Evolutionary conservation across 2,888 invertebrate genomes (phyloP), one percentile per base, ranked within the genome.

Genomic region (Drymonia ruficornis): DNA sequence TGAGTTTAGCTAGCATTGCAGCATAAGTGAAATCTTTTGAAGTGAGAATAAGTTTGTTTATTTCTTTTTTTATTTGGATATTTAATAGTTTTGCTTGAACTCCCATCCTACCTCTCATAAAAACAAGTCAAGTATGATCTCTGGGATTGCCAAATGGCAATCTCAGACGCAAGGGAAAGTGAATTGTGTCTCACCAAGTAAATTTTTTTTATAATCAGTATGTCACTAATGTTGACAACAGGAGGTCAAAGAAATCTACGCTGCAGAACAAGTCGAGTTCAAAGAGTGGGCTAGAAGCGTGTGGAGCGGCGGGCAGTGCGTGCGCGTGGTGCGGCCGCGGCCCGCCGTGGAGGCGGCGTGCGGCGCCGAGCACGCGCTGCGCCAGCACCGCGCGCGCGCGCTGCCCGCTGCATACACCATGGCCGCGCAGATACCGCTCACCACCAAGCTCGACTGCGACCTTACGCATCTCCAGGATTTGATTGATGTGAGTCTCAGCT

Each of bases 401-500:
- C 80, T 81, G n/a, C 87, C 89, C 0, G 83, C 80, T 47, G 62
- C 55, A 0, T 89, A 78, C 56, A 59, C 67, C 7, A 49, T 88
- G 60, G 91, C 80, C 0, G 91, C 88, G 0, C 90, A 90, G 46
- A 86, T 92, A 64, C 78, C 85, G 0, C 56, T 90, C 1, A 78
- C 76, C 36, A 58, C 55, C 0, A 58, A 50, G 0, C 70, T 56
- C 2, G 44, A 59, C 0, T 88, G 76, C 63, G 75, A 82, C 18
- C 59, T 85, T 52, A 49, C 68, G 0, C 63, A 62, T 15, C 63
- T 71, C 16, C 70, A 80, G 15, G 81, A 86, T 43, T 70, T 92
- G 16, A 70, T 86, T 36, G 71, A 55, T 52, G 91, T 91, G 63
- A 82, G 88, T 81, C 36, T 11, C 11, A 12, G 5, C n/a, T 36